Conservation (phyloP, 2,888 invertebrate species). For the Acanthococcus lagerstroemiae region DNA sequence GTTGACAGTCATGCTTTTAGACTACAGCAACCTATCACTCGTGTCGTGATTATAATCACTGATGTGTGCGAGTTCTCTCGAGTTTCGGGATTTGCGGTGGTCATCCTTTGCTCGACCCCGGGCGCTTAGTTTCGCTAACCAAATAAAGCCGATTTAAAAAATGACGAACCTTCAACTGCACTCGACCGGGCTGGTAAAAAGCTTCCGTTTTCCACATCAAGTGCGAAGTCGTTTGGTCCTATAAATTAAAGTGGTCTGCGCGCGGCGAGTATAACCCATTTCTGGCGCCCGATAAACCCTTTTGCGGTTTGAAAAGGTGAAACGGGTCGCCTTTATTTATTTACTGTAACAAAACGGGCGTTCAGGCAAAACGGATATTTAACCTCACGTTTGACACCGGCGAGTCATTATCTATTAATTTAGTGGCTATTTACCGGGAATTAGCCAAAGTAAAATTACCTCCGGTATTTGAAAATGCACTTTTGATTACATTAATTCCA, state of each 20-base stretch:
- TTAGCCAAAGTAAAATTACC: constrained; percentile 10
- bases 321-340: constrained; percentile 6
- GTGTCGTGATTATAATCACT: too few relatives aligned
- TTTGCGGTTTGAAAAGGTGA: constrained; percentile 7
- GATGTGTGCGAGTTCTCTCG: too few relatives aligned
- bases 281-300: background rate
- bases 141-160: too few relatives aligned
- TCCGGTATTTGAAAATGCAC: constrained; percentile 9
- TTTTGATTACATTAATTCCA: constrained; percentile 10
- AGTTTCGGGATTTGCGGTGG: too few relatives aligned
- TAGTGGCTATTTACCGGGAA: constrained; percentile 9
- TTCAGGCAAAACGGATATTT: constrained; percentile 13
- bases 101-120: too few relatives aligned
- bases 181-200: too few relatives aligned
- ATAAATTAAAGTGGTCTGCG: background rate
- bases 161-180: too few relatives aligned
- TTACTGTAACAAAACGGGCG: background rate
- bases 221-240: too few relatives aligned
- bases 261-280: background rate
- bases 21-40: too few relatives aligned
- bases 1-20: too few relatives aligned
- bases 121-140: too few relatives aligned
- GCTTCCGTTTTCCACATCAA: too few relatives aligned
- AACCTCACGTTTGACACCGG: constrained; percentile 23
- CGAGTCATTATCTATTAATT: constrained; percentile 18